A percentile compares a stretch with the other conserved stretches of the same genome.
Conservation (phyloP, 2,888 invertebrate species). For the Cataglyphis rosenhaueri region DNA sequence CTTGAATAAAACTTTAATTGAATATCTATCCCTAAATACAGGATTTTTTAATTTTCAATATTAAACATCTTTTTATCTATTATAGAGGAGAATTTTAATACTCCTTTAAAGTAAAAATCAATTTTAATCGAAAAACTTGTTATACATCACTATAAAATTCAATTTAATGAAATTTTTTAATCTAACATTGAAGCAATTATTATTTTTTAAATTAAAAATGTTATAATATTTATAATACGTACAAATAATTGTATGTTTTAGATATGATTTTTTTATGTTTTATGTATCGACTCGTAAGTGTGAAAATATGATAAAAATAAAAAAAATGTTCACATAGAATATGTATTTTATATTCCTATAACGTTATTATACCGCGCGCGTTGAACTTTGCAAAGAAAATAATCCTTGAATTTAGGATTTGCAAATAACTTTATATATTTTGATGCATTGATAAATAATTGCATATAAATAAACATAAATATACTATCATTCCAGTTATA, state of each 20-base stretch:
- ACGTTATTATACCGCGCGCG: neutral
- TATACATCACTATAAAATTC: neutral
- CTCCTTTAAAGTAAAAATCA: neutral
- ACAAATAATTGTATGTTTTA: neutral
- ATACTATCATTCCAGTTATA: conserved; percentile 12
- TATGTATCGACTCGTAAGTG: neutral
- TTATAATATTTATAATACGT: neutral
- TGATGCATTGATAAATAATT: neutral
- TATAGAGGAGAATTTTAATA: neutral
- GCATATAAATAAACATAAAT: conserved; percentile 35
- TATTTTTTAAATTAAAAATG: neutral
- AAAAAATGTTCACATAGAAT: neutral
- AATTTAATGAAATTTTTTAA: conserved; percentile 19
- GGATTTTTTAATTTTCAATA: conserved; percentile 31
- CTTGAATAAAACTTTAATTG: conserved; percentile 34
- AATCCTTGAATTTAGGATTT: conserved; percentile 19
- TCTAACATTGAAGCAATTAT: neutral
- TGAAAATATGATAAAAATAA: neutral
- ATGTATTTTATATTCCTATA: conserved; percentile 14
- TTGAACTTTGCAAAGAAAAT: conserved; percentile 19
- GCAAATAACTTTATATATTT: conserved; percentile 14
- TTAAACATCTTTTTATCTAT: conserved; percentile 6
- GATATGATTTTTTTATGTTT: neutral
- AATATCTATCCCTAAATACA: neutral
- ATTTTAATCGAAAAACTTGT: conserved; percentile 7